Evolutionary conservation across 2,888 invertebrate genomes (phyloP), one percentile per base, ranked within the genome.

Genomic region (Anthophora plumipes): DNA sequence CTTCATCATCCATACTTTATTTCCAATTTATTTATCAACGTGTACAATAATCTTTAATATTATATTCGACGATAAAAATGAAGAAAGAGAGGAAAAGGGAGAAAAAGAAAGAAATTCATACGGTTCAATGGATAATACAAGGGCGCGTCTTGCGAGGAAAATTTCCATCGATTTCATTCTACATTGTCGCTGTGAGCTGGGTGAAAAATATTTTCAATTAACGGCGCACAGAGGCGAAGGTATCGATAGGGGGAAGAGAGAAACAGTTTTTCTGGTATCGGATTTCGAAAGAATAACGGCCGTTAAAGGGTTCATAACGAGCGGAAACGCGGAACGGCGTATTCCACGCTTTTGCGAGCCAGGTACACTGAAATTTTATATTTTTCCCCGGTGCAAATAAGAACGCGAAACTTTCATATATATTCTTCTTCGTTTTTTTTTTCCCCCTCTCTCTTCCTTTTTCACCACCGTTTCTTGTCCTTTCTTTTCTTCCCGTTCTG

Each of bases 261-360:
- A 54, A 68, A 70, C 63, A 76, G 71, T 77, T 82, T 81, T 74
- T 82, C 82, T 81, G 77, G 82, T 82, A 82, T 82, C 82, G 82
- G 77, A 81, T 82, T 82, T 82, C 82, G 82, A 77, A 83, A 85
- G 83, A 85, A 85, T 85, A 85, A 85, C 80, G 85, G 76, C 85
- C 81, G 83, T 85, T 77, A 77, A 82, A 77, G 82, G 81, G 69
- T 78, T 85, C 77, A 74, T 84, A 81, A 83, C 84, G 80, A 73
- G 80, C 76, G 73, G 76, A 74, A 77, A 57, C 60, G 80, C 54
- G 75, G 31, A 78, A 76, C 71, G 83, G 78, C 76, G 83, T 75
- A 73, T 73, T 85, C 78, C 68, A 72, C 69, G 71, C 77, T 80
- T 84, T 80, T 83, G 60, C 85, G 73, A 75, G 80, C 78, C 78